phyloP scores from a whole-genome alignment of 2,888 invertebrate genomes.

The Crematogaster levior region DNA sequence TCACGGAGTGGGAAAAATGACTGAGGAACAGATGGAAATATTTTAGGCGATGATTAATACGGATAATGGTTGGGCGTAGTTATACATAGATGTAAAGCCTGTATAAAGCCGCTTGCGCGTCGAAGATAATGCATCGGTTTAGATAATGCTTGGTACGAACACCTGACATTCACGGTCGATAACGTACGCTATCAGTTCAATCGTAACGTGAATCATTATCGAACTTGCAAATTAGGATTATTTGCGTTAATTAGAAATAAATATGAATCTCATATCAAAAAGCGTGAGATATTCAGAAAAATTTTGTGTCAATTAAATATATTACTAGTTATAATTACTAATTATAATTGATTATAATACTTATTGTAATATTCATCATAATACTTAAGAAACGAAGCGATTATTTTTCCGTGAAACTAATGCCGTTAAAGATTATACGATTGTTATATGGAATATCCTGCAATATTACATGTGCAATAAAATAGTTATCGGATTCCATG shows the following conservation, averaged over 20 bases:
- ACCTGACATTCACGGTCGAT: slow-evolving; percentile 30
- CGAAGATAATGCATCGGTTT: not conserved
- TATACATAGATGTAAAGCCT: slow-evolving; percentile 27
- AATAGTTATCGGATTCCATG: not conserved
- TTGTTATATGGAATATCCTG: not conserved
- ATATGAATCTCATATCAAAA: not conserved
- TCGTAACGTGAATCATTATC: not conserved
- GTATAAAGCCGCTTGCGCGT: not conserved
- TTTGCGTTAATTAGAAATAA: slow-evolving; percentile 17
- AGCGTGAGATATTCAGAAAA: not conserved
- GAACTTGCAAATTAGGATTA: slow-evolving; percentile 21
- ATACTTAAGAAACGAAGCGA: not conserved
- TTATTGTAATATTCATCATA: no score
- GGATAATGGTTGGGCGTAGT: slow-evolving; percentile 19
- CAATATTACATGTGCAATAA: not conserved
- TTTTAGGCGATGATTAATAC: slow-evolving; percentile 8
- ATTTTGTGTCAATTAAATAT: no score
- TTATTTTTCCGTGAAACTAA: not conserved
- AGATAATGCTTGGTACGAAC: slow-evolving; percentile 15
- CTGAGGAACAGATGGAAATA: slow-evolving; percentile 27
- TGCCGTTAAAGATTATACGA: not conserved
- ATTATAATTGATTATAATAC: no score
- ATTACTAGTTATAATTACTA: no score
- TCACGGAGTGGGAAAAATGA: slow-evolving; percentile 54
- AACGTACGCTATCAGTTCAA: slow-evolving; percentile 19